phyloP scores from a whole-genome alignment of 1,140 invertebrate genomes.

The Platyscapa corneri region DNA sequence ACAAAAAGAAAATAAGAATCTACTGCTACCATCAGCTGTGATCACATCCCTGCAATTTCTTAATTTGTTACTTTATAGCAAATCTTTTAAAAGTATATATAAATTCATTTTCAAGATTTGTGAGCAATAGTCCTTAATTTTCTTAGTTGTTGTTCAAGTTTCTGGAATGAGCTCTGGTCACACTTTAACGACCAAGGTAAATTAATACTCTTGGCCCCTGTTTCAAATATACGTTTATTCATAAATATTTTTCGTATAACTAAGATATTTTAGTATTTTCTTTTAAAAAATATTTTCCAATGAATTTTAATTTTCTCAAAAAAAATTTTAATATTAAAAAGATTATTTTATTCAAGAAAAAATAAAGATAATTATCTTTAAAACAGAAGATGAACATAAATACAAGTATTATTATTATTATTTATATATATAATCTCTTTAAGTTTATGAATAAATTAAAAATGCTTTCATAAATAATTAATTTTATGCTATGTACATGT shows the following conservation, averaged over 20 bases:
- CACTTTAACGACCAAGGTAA: conserved; percentile 66
- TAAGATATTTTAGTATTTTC: not conserved
- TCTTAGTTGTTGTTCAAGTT: conserved; percentile 48
- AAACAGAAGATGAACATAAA: no score
- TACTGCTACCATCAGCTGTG: conserved; percentile 32
- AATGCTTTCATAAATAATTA: no score
- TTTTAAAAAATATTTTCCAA: conserved; percentile 13
- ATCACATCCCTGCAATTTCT: conserved; percentile 58
- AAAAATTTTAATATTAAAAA: not conserved
- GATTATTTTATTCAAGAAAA: conserved; percentile 33
- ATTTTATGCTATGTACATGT: no score
- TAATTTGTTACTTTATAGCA: conserved; percentile 56
- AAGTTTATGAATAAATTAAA: no score
- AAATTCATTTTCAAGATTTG: not conserved
- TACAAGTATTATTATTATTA: no score
- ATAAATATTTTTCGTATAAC: conserved; percentile 16
- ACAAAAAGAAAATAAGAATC: conserved; percentile 25
- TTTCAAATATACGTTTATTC: conserved; percentile 11
- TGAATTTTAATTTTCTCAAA: not conserved
- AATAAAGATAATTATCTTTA: no score
- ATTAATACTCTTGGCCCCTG: conserved; percentile 41
- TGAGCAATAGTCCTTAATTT: conserved; percentile 1
- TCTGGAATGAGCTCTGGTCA: conserved; percentile 54
- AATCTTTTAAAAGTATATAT: conserved; percentile 11
- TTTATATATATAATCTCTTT: no score